These are phyloP conservation scores for Saguinus midas DNA, from an alignment of 2,113 vertebrate species.

Conservation along the genomic window DNA sequence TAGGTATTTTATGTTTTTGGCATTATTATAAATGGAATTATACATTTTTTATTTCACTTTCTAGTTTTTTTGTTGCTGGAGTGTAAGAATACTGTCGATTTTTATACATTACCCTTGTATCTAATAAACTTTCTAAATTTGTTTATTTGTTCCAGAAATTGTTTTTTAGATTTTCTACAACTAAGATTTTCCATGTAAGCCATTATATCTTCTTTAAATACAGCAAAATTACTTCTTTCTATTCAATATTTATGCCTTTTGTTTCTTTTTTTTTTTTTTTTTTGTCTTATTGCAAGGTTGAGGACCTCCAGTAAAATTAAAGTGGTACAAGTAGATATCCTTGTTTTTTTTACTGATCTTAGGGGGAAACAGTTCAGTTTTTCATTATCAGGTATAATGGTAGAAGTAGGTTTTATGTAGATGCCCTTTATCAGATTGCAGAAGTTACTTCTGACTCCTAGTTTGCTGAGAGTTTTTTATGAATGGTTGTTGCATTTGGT, in stretches of 20 bases:
- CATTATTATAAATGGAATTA: not conserved
- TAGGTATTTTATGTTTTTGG: not conserved
- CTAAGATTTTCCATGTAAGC: not conserved
- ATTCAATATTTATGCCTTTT: not conserved
- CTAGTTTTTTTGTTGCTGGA: not conserved
- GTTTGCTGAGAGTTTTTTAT: not conserved
- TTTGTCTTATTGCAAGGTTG: not conserved
- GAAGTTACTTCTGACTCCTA: not conserved
- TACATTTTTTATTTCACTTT: not conserved
- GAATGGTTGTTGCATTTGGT: not conserved
- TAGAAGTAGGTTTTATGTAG: not conserved
- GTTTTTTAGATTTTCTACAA: not conserved
- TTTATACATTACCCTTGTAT: not conserved
- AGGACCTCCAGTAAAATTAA: not conserved
- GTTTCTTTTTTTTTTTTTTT: not conserved
- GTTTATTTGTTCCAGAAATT: not conserved
- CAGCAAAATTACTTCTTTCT: not conserved
- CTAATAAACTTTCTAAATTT: not conserved
- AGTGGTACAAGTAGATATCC: not conserved
- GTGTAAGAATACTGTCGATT: not conserved
- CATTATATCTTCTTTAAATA: not conserved
- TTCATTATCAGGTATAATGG: not conserved
- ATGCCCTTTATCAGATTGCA: not conserved
- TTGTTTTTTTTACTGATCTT: not conserved
- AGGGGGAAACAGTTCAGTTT: not conserved